Evolutionary conservation across 2,113 vertebrate genomes (phyloP).

Genomic region (Hyperoodon ampullatus): DNA sequence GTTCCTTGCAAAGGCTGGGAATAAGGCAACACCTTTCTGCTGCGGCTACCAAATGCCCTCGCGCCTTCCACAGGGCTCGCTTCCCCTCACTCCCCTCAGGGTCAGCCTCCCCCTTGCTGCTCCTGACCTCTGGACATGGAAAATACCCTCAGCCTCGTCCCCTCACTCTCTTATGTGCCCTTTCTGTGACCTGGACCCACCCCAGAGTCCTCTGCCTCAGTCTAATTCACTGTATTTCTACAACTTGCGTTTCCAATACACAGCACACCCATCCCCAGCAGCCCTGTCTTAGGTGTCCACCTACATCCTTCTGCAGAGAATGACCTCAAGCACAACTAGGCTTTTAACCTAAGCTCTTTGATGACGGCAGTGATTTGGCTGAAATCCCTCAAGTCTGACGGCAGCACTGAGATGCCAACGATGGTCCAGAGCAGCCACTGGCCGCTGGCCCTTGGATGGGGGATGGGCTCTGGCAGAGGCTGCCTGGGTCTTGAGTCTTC

Average conservation of each 20-base stretch:
- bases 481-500: neutral
- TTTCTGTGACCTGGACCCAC: neutral
- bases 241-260: neutral
- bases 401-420: neutral
- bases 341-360: neutral
- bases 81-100: too few relatives aligned
- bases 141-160: neutral
- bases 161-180: neutral
- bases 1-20: neutral
- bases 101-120: neutral
- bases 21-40: neutral
- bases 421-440: fast-evolving
- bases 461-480: neutral
- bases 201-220: neutral
- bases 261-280: neutral
- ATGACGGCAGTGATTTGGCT: neutral
- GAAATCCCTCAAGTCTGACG: neutral
- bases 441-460: neutral
- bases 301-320: neutral
- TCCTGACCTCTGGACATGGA: neutral
- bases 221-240: neutral
- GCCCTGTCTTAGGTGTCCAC: neutral
- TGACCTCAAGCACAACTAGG: neutral
- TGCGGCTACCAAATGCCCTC: neutral
- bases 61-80: fast-evolving